Evolutionary conservation across 2,888 invertebrate species (phyloP).

Genomic region (Leptinotarsa juncta): DNA sequence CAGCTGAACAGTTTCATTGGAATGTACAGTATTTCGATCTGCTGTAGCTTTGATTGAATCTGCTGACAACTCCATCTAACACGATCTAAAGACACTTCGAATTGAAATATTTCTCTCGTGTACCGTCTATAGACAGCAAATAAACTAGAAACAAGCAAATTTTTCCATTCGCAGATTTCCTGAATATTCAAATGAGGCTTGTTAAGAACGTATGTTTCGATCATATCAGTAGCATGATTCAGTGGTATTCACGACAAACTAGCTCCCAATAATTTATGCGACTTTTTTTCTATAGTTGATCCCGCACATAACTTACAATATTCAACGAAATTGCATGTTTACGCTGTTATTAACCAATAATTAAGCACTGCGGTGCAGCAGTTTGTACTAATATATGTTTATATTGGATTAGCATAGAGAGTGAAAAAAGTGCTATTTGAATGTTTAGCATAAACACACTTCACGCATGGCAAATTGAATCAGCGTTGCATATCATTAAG

Average conservation of each 20-base stretch:
- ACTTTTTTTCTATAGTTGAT: constrained; percentile 21
- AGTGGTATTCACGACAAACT: constrained; percentile 23
- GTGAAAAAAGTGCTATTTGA: constrained; percentile 19
- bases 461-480: constrained; percentile 24
- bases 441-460: constrained; percentile 31
- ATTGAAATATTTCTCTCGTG: constrained; percentile 2
- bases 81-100: not conserved
- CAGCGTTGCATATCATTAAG: constrained; percentile 9
- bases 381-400: constrained; percentile 26
- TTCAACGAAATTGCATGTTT: constrained; percentile 24
- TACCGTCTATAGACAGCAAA: not conserved
- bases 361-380: constrained; percentile 15
- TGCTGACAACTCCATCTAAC: not conserved
- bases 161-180: constrained; percentile 14
- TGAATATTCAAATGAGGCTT: constrained; percentile 24
- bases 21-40: no score
- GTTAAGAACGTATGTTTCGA: constrained; percentile 26
- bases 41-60: not conserved
- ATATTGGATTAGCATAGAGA: constrained; percentile 22
- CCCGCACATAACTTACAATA: constrained; percentile 24
- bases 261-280: constrained; percentile 28
- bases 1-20: no score
- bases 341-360: constrained; percentile 25
- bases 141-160: not conserved
- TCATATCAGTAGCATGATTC: constrained; percentile 30